phyloP scores from a whole-genome alignment of 2,113 vertebrate species.

The Galeopterus variegatus region DNA sequence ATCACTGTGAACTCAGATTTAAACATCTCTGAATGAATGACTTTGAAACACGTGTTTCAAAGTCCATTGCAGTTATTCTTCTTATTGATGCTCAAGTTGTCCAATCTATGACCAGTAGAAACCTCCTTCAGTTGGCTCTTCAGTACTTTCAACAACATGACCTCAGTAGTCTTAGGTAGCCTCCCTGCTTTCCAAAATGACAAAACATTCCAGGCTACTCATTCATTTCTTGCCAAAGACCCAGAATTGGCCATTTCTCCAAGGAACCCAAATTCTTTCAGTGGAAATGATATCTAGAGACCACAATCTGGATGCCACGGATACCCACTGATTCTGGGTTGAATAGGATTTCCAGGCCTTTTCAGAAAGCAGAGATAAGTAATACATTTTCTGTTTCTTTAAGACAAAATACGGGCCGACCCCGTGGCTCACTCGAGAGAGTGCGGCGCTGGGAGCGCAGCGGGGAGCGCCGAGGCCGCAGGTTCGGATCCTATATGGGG shows the following conservation, averaged over 20 bases:
- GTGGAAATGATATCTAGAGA: constrained; percentile 15
- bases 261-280: neutral
- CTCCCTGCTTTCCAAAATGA: constrained; percentile 58
- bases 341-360: neutral
- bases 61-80: constrained; percentile 55
- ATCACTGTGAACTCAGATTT: constrained; percentile 64
- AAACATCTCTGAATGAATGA: constrained; percentile 8
- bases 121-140: constrained; percentile 3
- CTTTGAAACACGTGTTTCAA: constrained; percentile 13
- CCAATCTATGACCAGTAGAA: constrained; percentile 50
- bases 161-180: constrained; percentile 37
- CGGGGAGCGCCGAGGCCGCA: too few species aligned
- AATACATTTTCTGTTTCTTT: constrained; percentile 13
- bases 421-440: too few species aligned
- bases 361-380: constrained; percentile 42
- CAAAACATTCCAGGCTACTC: constrained; percentile 37
- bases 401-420: constrained; percentile 6
- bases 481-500: too few species aligned
- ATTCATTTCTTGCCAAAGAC: constrained; percentile 63
- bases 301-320: neutral
- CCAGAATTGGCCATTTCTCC: neutral
- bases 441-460: too few species aligned
- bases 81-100: constrained; percentile 57
- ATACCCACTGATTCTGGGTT: neutral
- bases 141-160: constrained; percentile 62